Evolutionary conservation across 2,888 invertebrate genomes (phyloP).

Genomic region (Argyresthia goedartella): DNA sequence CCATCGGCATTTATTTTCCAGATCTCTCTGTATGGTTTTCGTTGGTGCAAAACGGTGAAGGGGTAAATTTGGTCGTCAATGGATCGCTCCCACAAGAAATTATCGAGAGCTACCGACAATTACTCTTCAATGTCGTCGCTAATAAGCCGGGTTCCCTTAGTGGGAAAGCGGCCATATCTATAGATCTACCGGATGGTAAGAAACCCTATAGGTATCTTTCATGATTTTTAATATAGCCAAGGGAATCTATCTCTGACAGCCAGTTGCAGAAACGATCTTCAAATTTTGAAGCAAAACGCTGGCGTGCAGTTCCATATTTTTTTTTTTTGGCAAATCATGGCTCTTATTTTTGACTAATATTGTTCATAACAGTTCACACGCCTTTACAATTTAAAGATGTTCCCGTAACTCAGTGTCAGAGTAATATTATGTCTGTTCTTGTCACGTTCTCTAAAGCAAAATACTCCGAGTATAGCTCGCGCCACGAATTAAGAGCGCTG

Average conservation of each 20-base stretch:
- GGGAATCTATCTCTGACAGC: neutral
- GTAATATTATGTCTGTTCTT: no score
- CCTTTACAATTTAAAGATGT: no score
- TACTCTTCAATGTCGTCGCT: slow-evolving; percentile 7
- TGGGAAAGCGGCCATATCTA: slow-evolving; percentile 4
- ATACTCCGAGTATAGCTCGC: no score
- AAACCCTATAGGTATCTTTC: neutral
- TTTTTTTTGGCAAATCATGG: no score
- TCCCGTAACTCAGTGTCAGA: no score
- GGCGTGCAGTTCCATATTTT: no score
- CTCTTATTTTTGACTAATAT: no score
- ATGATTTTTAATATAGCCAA: neutral
- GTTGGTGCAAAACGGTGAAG: neutral
- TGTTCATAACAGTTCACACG: no score
- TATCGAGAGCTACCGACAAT: slow-evolving; percentile 3
- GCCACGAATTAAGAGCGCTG: no score
- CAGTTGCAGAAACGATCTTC: no score
- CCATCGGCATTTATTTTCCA: neutral
- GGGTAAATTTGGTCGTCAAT: neutral
- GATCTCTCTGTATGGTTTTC: slow-evolving; percentile 1
- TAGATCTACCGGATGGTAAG: slow-evolving; percentile 4
- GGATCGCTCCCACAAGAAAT: neutral
- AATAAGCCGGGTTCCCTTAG: neutral
- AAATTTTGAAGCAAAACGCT: no score
- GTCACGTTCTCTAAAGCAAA: no score